phyloP scores from a whole-genome alignment of 1,140 invertebrate genomes.

The Steinernema khuongi region DNA sequence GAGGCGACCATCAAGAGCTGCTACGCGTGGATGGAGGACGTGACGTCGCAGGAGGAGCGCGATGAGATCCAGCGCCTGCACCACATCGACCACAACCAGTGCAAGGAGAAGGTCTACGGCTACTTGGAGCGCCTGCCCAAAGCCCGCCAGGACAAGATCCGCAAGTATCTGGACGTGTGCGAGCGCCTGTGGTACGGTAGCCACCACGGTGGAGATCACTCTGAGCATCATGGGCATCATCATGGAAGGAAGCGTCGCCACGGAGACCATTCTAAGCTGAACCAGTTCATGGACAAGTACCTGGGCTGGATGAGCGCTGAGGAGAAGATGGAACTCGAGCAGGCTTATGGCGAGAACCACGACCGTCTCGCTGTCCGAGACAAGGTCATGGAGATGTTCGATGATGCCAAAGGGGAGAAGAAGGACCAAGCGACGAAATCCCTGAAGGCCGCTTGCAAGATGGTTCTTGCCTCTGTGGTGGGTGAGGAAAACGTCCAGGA shows the following conservation, averaged over 20 bases:
- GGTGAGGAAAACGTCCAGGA: not conserved
- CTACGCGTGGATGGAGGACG: not conserved
- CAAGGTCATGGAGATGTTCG: slow-evolving; percentile 17
- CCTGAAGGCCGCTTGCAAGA: slow-evolving; percentile 1
- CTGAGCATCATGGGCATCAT: slow-evolving; percentile 9
- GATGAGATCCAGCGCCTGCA: not conserved
- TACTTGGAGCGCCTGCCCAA: not conserved
- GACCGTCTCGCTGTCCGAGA: not conserved
- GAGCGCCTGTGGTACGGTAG: not conserved
- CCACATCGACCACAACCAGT: slow-evolving; percentile 3
- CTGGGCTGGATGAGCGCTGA: not conserved
- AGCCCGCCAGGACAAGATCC: not conserved
- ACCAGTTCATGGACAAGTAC: not conserved
- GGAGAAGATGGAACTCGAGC: not conserved
- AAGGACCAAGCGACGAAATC: not conserved
- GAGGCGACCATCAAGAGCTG: slow-evolving; percentile 4
- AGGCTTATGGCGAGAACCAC: not conserved
- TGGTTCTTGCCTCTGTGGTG: not conserved
- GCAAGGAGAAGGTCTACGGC: slow-evolving; percentile 1
- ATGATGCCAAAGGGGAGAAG: not conserved
- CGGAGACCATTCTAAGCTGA: not conserved
- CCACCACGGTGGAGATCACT: slow-evolving; percentile 6
- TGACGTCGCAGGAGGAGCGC: not conserved
- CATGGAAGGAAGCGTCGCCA: not conserved
- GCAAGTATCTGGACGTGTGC: slow-evolving; percentile 1